Conservation (phyloP, 2,888 invertebrate genomes). For the Dicycla oo region DNA sequence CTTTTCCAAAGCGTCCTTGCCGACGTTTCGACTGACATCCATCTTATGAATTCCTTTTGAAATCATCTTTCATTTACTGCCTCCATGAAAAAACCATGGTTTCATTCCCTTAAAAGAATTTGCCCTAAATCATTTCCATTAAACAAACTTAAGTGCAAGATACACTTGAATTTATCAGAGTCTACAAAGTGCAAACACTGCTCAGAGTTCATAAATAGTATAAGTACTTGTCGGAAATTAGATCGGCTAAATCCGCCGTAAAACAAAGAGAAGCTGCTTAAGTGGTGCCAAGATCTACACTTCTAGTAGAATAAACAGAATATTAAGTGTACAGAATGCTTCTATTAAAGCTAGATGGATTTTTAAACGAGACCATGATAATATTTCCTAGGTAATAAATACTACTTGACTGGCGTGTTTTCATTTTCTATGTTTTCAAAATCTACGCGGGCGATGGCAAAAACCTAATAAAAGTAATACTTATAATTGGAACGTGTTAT, state of each 20-base stretch:
- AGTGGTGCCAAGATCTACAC: slow-evolving; percentile 26
- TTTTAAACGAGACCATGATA: not conserved
- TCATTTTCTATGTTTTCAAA: not conserved
- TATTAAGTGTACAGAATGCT: slow-evolving; percentile 1
- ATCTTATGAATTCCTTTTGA: slow-evolving; percentile 6
- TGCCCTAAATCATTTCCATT: not conserved
- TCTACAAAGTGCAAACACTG: slow-evolving; percentile 16
- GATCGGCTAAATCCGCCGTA: slow-evolving; percentile 46
- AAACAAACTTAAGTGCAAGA: slow-evolving; percentile 24
- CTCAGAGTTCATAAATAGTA: slow-evolving; percentile 36
- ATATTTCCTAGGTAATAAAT: not conserved
- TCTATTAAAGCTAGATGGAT: not conserved
- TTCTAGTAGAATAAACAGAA: slow-evolving; percentile 14
- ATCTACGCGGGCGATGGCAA: too few relatives aligned
- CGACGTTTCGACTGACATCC: not conserved
- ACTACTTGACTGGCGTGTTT: not conserved
- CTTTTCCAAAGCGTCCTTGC: not conserved
- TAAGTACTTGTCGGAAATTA: slow-evolving; percentile 47
- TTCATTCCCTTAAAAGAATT: slow-evolving; percentile 6
- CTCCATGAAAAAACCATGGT: not conserved
- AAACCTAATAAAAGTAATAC: too few relatives aligned
- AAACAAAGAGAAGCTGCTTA: slow-evolving; percentile 43
- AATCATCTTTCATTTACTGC: slow-evolving; percentile 1
- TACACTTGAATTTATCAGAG: slow-evolving; percentile 23
- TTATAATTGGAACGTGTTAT: too few relatives aligned